phyloP scores from a whole-genome alignment of 1,140 invertebrate species.

The Cheumatopsyche charites region DNA sequence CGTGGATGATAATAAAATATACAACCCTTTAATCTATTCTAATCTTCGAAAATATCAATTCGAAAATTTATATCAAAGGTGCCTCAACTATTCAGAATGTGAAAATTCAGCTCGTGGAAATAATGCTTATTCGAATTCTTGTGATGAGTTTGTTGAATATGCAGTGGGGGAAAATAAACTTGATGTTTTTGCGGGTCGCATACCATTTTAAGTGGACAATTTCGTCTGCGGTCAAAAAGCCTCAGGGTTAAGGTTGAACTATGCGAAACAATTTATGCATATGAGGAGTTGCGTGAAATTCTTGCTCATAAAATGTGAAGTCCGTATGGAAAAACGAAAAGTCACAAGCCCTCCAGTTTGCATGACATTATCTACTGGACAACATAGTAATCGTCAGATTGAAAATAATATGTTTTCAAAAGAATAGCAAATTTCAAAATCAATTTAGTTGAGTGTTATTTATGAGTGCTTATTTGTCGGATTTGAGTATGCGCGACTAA shows the following conservation, averaged over 20 bases:
- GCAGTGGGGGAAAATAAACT: not conserved
- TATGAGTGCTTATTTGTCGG: too few species aligned
- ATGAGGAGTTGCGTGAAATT: constrained; percentile 29
- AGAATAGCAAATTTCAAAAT: too few species aligned
- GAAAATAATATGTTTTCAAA: too few species aligned
- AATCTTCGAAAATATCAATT: too few species aligned
- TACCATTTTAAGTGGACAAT: constrained; percentile 40
- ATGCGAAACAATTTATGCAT: constrained; percentile 35
- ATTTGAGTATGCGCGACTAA: too few species aligned
- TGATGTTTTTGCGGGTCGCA: constrained; percentile 11
- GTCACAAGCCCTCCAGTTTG: constrained; percentile 10
- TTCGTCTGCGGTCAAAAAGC: constrained; percentile 22
- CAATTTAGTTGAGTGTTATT: too few species aligned
- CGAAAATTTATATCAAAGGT: too few species aligned
- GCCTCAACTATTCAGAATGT: too few species aligned
- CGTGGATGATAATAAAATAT: too few species aligned
- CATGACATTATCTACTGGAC: not conserved
- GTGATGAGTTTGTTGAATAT: not conserved
- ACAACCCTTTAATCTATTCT: too few species aligned
- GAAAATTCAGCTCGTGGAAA: too few species aligned
- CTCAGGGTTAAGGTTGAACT: constrained; percentile 27
- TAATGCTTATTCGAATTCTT: not conserved
- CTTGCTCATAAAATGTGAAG: constrained; percentile 21
- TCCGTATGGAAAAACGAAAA: not conserved
- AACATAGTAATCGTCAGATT: not conserved